Base-by-base conservation (phyloP, 2,888 invertebrate genomes). In the Erebia aethiops region DNA sequence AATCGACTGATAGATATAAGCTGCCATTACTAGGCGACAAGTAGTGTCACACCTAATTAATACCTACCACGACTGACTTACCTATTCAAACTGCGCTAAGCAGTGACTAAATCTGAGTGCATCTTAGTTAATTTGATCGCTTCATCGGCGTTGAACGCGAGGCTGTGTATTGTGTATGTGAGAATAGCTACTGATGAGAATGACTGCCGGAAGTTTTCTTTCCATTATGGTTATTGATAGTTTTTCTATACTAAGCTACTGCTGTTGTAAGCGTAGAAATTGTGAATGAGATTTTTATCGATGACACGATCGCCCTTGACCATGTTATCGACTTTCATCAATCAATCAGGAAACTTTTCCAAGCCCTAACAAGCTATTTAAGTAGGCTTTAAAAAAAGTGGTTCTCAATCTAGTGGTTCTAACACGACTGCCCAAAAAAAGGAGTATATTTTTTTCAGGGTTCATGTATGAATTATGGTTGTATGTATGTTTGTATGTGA, bases 151-250 rank as follows among this genome's bases (percentile, higher is more conserved):
- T 46, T 18, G 46, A 62, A 21, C 11, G 14, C 13, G 35, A 58
- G 41, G 35, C n/a, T 21, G 56, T 56, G 5, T 13, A 4, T 14
- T 46, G n/a, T n/a, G n/a, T 62, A 49, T n/a, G n/a, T n/a, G 7
- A 49, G 49, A 62, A 62, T 62, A 62, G 21, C 49, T 46, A 10
- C 13, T 49, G 46, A 49, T 62, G 14, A 49, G 46, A 21, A 46
- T 62, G 49, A 62, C 46, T 62, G 21, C 62, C 62, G 62, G 62
- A 62, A 62, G 62, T 62, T 61, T 46, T 61, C 43, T 46, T 62
- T 62, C 49, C 62, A 62, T 62, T 18, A 62, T 62, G 46, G 21
- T 62, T 62, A 62, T 49, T 49, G 62, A 49, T 21, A 62, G 62
- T 21, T 46, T 49, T 62, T 62, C 14, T 62, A 62, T 62, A 49